Percentiles rank a stretch among this genome's conserved stretches.
Evolutionary conservation across 2,797 vertebrate species (phyloP).

Genomic region (Perodicticus potto): DNA sequence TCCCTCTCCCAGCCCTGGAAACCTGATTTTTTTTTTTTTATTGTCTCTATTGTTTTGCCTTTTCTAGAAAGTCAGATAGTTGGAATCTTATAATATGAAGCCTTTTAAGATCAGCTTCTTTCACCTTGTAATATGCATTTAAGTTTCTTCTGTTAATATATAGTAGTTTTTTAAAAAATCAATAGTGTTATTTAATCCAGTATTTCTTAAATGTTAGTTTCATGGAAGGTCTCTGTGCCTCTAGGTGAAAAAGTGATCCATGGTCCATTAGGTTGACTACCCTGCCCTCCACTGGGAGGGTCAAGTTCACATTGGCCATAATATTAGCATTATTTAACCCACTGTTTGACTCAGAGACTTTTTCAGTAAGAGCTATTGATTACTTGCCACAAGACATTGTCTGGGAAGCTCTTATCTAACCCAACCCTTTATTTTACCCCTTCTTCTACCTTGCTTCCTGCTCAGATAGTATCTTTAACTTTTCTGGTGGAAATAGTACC

Average conservation of each 20-base stretch:
- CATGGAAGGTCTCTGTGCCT: neutral
- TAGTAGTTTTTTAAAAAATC: neutral
- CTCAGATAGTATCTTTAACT: slow-evolving; percentile 35
- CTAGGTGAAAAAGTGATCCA: neutral
- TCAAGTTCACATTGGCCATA: neutral
- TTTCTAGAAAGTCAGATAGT: neutral
- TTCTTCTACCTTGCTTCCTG: neutral
- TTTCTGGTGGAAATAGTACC: slow-evolving; percentile 14
- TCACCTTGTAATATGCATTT: neutral
- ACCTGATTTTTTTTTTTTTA: neutral
- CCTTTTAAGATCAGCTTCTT: neutral
- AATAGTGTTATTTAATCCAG: neutral
- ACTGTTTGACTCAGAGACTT: neutral
- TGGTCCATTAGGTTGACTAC: neutral
- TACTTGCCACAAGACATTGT: neutral
- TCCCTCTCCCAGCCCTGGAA: neutral
- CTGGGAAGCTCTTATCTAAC: neutral
- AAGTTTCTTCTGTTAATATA: neutral
- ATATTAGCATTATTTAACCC: neutral
- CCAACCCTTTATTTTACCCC: neutral
- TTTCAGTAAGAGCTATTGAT: neutral
- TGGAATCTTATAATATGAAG: neutral
- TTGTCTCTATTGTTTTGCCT: neutral
- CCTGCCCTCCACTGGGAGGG: neutral
- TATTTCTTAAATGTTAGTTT: slow-evolving; percentile 29